Evolutionary conservation across 2,888 invertebrate genomes (phyloP), one percentile per base, ranked within the genome.

Genomic region (Busseola fusca): DNA sequence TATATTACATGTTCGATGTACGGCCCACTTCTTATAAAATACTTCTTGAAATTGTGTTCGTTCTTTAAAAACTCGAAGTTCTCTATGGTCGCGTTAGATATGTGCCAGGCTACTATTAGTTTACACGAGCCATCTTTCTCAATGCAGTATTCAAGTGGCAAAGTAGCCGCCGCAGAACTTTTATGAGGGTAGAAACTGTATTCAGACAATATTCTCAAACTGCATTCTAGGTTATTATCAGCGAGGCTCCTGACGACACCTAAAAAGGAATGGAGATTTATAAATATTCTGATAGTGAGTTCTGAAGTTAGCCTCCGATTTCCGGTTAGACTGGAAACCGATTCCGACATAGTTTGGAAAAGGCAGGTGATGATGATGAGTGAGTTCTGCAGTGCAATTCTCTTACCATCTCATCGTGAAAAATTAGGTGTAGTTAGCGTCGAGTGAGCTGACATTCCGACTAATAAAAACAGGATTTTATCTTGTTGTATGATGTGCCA

Each of bases 21-120:
- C 16, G 84, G 83, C 42, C 73, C 84, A n/a, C 84, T 74, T 68
- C 88, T 90, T 58, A 94, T 87, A 64, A 94, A 94, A 75, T 87
- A 92, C 40, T 92, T 92, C 76, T 92, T 93, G 74, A 95, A 95
- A 18, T 84, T 88, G 0, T 82, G 81, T 72, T 95, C 93, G 56
- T 91, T 90, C 72, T 91, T 93, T 37, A 95, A 86, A 76, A 92
- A 93, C 74, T 94, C 95, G 78, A 93, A 95, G 80, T 94, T 94
- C 74, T 95, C 94, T 63, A 95, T 87, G 16, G 92, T 90, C 0
- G 86, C 69, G 73, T 95, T 95, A 25, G 94, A 91, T 42, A 95
- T 82, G 69, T 95, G 94, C 95, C 95, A 95, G 0, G 93, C 95
- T 0, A 93, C 87, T 2, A 93, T 88, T 2, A 95, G 88, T 78